Evolutionary conservation across 2,888 invertebrate species (phyloP).

Genomic region (Cheilosia vernalis): DNA sequence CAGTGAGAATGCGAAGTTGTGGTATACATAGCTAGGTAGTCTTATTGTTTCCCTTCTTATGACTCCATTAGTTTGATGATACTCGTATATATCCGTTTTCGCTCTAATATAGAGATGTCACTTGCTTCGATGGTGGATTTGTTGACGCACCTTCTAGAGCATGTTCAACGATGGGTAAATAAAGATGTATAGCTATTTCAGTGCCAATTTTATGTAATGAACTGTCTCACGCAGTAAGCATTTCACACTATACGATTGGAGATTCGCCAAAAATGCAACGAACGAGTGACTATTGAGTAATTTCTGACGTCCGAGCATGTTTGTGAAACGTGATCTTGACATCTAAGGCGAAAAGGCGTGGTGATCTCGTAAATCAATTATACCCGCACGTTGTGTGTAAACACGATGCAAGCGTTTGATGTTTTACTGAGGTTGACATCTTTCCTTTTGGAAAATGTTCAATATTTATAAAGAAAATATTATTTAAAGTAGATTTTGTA

Average conservation of each 20-base stretch:
- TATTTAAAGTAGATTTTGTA: not conserved
- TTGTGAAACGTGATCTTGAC: slow-evolving; percentile 68
- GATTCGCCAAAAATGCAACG: slow-evolving; percentile 47
- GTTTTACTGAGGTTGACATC: slow-evolving; percentile 30
- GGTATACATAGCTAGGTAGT: too few relatives aligned
- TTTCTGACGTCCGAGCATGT: slow-evolving; percentile 35
- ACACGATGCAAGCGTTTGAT: slow-evolving; percentile 33
- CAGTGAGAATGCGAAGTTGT: slow-evolving; percentile 5
- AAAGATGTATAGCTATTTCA: slow-evolving; percentile 10
- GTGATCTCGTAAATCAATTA: slow-evolving; percentile 42
- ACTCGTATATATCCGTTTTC: slow-evolving; percentile 2
- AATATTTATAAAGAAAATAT: slow-evolving; percentile 14
- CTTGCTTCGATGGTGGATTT: slow-evolving; percentile 18
- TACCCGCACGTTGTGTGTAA: slow-evolving; percentile 18
- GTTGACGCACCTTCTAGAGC: slow-evolving; percentile 18
- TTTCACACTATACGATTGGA: slow-evolving; percentile 36
- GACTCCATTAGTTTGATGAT: not conserved
- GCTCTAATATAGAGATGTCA: not conserved
- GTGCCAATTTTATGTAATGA: slow-evolving; percentile 46
- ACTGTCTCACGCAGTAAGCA: slow-evolving; percentile 25
- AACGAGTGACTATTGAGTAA: slow-evolving; percentile 50
- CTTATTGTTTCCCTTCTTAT: not conserved
- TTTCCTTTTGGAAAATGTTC: slow-evolving; percentile 13
- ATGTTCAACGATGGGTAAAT: not conserved
- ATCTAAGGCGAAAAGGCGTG: slow-evolving; percentile 21